These are phyloP conservation scores for Neotragus pygmaeus DNA, from an alignment of 2,113 vertebrate genomes.

Conservation along the genomic window DNA sequence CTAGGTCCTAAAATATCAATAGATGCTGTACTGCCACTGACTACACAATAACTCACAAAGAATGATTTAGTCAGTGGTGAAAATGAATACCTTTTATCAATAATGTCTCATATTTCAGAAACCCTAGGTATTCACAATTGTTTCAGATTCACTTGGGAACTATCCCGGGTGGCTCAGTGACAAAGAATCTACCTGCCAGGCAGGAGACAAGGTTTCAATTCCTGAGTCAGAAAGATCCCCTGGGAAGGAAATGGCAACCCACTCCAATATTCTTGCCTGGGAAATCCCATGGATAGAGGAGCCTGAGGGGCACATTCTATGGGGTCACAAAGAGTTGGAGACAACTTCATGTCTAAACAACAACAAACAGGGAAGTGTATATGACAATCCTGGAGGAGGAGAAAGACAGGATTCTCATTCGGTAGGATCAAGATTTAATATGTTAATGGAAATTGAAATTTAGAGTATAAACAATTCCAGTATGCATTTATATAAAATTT, in stretches of 20 bases:
- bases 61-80: neutral
- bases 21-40: neutral
- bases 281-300: neutral
- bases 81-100: neutral
- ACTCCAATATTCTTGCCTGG: neutral
- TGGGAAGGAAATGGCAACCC: neutral
- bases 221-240: neutral
- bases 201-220: neutral
- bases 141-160: neutral
- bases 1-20: neutral
- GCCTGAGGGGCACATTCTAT: neutral
- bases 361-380: neutral
- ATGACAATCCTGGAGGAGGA: neutral
- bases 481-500: neutral
- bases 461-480: neutral
- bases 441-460: neutral
- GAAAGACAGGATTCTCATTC: neutral
- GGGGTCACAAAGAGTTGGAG: neutral
- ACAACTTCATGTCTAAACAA: neutral
- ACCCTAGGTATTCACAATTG: neutral
- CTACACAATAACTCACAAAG: neutral
- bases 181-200: neutral
- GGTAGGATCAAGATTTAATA: neutral
- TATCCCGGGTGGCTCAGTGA: neutral
- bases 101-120: neutral